These are phyloP conservation scores for Acanthosepion lycidas DNA, from an alignment of 2,888 invertebrate genomes.

Conservation along the genomic window DNA sequence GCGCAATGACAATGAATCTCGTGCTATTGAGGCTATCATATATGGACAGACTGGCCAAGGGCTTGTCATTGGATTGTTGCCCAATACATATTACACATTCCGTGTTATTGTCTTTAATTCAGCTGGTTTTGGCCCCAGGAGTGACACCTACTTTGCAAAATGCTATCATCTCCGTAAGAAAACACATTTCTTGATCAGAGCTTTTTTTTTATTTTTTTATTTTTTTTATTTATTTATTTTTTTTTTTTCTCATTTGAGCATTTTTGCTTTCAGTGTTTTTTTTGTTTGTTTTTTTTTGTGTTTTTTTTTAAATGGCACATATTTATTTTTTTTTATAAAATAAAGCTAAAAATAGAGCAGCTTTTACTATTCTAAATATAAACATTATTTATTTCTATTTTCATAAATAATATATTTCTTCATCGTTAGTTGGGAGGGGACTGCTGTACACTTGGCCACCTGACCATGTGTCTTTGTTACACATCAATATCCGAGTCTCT, in stretches of 20 bases:
- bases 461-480: too few species aligned
- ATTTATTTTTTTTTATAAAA: not conserved
- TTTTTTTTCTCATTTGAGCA: not conserved
- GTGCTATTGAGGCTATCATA: conserved; percentile 77
- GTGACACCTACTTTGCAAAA: conserved; percentile 84
- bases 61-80: conserved; percentile 91
- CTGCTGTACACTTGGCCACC: too few species aligned
- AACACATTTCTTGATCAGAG: not conserved
- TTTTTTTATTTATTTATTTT: too few species aligned
- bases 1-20: conserved; percentile 81
- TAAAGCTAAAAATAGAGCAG: not conserved
- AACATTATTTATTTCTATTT: too few species aligned
- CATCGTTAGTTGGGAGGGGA: too few species aligned
- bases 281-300: too few species aligned
- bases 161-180: conserved; percentile 58
- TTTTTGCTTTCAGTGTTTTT: not conserved
- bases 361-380: too few species aligned
- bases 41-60: conserved; percentile 89
- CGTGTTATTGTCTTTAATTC: conserved; percentile 95
- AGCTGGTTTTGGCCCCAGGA: conserved; percentile 96
- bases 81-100: conserved; percentile 93
- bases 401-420: too few species aligned
- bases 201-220: not conserved
- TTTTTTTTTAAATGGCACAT: not conserved
- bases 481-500: too few species aligned